Evolutionary conservation across 2,888 invertebrate species (phyloP), one percentile per base, ranked within the genome.

Genomic region (Lochmaea crataegi): DNA sequence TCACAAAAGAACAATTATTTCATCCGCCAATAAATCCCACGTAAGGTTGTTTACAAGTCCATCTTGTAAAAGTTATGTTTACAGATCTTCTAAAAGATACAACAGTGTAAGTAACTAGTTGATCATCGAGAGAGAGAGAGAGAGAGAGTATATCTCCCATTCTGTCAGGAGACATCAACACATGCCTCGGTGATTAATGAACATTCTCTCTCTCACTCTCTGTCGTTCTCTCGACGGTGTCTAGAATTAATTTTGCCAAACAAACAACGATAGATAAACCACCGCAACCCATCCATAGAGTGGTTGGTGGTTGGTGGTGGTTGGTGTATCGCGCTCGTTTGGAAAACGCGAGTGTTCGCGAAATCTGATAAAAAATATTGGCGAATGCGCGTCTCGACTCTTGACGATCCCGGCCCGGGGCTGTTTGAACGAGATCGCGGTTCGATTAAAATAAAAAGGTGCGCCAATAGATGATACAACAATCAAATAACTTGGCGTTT

Each of bases 311-410:
- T n/a, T n/a, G n/a, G n/a, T n/a, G n/a, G n/a, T n/a, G n/a, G n/a
- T n/a, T n/a, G n/a, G n/a, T n/a, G n/a, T 83, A 6, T 84, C 83
- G 83, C 84, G 82, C 80, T 79, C 81, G 81, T 82, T 82, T 80
- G 82, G 82, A 83, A 83, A 86, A 86, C 86, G 86, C 86, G 86
- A 86, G 86, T 86, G 85, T 85, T 84, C 84, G 85, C 85, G 81
- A 85, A 53, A 86, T 86, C 85, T 85, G 86, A 86, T 86, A 85
- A 85, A 85, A 85, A 85, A 83, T 53, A 51, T 38, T 16, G 83
- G 83, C 82, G 83, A 84, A 84, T 83, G 82, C 83, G 80, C 78
- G 70, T 67, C 72, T 67, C 72, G 73, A 57, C 65, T 69, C 70
- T n/a, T 42, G 73, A 51, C 67, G 72, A 74, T 74, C 78, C 80